phyloP scores from a whole-genome alignment of 1,140 invertebrate species.

The Bombus waltoni region DNA sequence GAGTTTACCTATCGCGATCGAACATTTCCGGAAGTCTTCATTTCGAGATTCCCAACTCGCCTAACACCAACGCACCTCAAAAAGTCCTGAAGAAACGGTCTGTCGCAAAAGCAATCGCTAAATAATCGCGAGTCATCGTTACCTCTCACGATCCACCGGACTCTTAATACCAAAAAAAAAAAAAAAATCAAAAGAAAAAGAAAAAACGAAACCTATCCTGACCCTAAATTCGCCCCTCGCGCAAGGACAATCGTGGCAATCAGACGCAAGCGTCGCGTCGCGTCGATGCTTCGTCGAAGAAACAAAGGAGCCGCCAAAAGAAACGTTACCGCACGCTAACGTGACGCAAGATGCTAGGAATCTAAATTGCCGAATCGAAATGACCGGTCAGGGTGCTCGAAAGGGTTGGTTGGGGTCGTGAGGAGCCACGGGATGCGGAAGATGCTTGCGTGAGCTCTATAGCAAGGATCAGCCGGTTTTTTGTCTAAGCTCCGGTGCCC shows the following conservation, averaged over 20 bases:
- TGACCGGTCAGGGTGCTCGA: slow-evolving; percentile 20
- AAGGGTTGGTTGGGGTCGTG: slow-evolving; percentile 31
- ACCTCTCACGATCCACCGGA: no score
- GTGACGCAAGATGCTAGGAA: slow-evolving; percentile 7
- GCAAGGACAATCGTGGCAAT: slow-evolving; percentile 54
- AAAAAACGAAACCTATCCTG: not conserved
- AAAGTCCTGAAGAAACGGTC: rapidly evolving
- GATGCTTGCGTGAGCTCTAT: slow-evolving; percentile 38
- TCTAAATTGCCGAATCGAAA: not conserved
- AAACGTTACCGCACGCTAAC: not conserved
- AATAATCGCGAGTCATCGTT: no score
- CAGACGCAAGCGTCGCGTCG: slow-evolving; percentile 46
- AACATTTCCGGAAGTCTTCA: no score
- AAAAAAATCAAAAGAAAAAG: no score
- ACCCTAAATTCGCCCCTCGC: not conserved
- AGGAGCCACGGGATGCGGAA: slow-evolving; percentile 40
- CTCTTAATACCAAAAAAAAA: no score
- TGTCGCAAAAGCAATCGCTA: no score
- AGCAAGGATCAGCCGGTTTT: slow-evolving; percentile 60
- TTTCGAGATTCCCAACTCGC: no score
- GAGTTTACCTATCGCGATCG: no score
- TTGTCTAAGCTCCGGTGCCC: slow-evolving; percentile 59
- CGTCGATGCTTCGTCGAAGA: not conserved
- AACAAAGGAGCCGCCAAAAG: not conserved
- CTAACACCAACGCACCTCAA: no score